phyloP scores from a whole-genome alignment of 2,797 vertebrate genomes.

The Xiphophorus birchmanni region DNA sequence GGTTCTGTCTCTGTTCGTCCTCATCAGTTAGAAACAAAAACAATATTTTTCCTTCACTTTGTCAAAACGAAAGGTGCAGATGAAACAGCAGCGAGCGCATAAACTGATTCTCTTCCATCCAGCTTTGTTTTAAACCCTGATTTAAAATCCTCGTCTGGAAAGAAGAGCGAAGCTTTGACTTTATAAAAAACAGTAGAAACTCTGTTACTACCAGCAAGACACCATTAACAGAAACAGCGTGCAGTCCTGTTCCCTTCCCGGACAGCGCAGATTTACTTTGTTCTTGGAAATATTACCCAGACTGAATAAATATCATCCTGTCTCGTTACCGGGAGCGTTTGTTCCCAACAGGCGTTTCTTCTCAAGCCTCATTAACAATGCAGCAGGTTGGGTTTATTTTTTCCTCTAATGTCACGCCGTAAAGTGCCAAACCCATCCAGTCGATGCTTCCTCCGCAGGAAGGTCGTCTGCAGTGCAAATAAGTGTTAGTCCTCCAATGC shows the following conservation, averaged over 20 bases:
- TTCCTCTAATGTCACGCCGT: slow-evolving; percentile 29
- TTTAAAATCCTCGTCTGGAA: neutral
- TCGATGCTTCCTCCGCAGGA: slow-evolving; percentile 12
- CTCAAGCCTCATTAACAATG: slow-evolving; percentile 52
- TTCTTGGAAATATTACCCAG: slow-evolving; percentile 49
- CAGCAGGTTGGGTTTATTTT: slow-evolving; percentile 8
- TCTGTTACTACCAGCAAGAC: neutral
- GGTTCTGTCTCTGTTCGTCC: too few species aligned
- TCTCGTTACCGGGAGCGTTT: slow-evolving; percentile 59
- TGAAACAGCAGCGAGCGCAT: neutral
- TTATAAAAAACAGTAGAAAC: neutral
- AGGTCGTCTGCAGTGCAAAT: slow-evolving; percentile 28
- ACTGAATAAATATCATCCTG: slow-evolving; percentile 57
- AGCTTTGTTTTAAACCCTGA: neutral
- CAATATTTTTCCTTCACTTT: too few species aligned
- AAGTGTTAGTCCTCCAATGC: slow-evolving; percentile 16
- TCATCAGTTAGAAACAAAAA: too few species aligned
- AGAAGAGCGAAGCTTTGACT: neutral
- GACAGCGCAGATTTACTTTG: slow-evolving; percentile 23
- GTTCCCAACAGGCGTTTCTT: slow-evolving; percentile 30
- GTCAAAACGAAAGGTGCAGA: neutral
- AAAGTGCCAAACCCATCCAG: slow-evolving; percentile 26
- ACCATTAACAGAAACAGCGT: neutral
- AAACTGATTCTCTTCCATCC: neutral
- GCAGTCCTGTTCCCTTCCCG: slow-evolving; percentile 14